Conservation (phyloP, 2,888 invertebrate species). For the Exephanes ischioxanthus region DNA sequence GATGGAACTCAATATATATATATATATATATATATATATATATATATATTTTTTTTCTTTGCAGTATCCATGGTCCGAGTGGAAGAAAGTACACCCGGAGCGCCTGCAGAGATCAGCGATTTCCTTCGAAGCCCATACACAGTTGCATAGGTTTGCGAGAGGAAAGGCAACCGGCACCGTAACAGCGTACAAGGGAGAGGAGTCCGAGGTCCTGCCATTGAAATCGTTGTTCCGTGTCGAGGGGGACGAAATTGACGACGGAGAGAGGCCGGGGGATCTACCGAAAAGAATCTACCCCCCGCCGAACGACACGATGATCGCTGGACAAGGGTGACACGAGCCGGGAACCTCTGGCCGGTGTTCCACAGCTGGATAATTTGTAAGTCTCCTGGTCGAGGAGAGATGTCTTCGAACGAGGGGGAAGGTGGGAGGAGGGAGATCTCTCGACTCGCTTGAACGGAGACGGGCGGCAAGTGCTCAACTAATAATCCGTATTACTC, state of each 20-base stretch:
- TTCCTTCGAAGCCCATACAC: slow-evolving; percentile 2
- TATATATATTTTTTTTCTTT: slow-evolving; percentile 20
- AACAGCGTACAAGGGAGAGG: slow-evolving; percentile 1
- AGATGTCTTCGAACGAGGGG: slow-evolving; percentile 11
- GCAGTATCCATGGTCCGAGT: slow-evolving; percentile 7
- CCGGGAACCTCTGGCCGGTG: slow-evolving; percentile 31
- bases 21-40: too few relatives aligned
- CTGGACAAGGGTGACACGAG: slow-evolving; percentile 38
- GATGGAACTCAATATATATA: not conserved
- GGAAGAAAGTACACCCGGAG: not conserved
- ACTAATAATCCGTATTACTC: slow-evolving; percentile 25
- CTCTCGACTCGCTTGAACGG: slow-evolving; percentile 27
- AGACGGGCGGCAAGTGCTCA: slow-evolving; percentile 9
- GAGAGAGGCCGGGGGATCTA: slow-evolving; percentile 20
- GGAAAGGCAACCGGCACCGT: not conserved
- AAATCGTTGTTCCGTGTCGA: slow-evolving; percentile 48
- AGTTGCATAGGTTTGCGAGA: not conserved
- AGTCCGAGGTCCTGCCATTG: slow-evolving; percentile 29
- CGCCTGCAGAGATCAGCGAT: not conserved
- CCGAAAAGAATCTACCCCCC: slow-evolving; percentile 54
- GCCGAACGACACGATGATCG: slow-evolving; percentile 50
- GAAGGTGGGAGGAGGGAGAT: not conserved
- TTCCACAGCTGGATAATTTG: slow-evolving; percentile 55
- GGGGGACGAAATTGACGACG: slow-evolving; percentile 44
- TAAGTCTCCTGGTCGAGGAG: slow-evolving; percentile 22